Evolutionary conservation across 2,113 vertebrate genomes (phyloP), one percentile per base, ranked within the genome.

Genomic region (Strix aluco): DNA sequence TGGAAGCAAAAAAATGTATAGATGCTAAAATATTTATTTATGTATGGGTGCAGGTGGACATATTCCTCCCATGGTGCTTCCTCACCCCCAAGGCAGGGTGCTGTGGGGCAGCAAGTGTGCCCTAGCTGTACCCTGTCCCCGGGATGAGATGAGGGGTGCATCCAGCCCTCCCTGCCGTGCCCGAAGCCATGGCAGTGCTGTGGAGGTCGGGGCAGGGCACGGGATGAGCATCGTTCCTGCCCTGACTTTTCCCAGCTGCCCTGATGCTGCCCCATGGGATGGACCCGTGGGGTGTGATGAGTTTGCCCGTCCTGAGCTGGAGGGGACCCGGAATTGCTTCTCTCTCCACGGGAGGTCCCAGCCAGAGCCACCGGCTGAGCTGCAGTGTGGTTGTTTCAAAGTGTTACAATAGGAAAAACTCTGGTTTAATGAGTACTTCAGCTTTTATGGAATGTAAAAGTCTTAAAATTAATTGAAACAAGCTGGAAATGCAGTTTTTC

Each of bases 391-490:
- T 52, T 1, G 3, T 72, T 87, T 57, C 90, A 42, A 92, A 95
- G 87, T 34, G 73, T 85, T 54, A 65, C 18, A 73, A 6, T 23
- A 80, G 73, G 73, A 46, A 73, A 73, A 87, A 22, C 47, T 32
- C 8, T 1, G 29, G 3, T 88, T 92, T 94, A 90, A 94, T 49
- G 85, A 82, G 40, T 6, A 2, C 26, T 65, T 72, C 34, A 40
- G 87, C 62, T 81, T 57, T 34, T 59, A n/a, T 36, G 92, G 78
- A 87, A 88, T 72, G 73, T 57, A 19, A 44, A 75, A 89, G 89
- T 71, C 91, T 92, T 91, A 30, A 85, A 90, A 61, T 55, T 75
- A 85, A 97, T 91, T 65, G 74, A 63, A 95, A 80, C 90, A 88
- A 95, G 92, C 84, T 95, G 87, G 58, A 81, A 91, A 54, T 5